A percentile compares a stretch with the other conserved stretches of the same genome.
phyloP scores from a whole-genome alignment of 2,888 invertebrate genomes.

The Trichopria drosophilae region DNA sequence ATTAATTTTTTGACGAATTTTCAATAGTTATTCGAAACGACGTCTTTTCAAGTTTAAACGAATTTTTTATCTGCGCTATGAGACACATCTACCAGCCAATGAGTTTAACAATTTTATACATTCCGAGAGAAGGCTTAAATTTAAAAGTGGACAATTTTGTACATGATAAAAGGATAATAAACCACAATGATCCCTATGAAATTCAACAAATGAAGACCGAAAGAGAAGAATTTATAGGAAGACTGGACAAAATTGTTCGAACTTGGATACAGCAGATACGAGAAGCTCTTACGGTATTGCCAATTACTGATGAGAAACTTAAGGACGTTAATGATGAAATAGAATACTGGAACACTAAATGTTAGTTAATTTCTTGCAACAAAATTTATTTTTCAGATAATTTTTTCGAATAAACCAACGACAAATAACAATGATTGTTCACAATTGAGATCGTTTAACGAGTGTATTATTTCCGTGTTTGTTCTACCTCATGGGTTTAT shows the following conservation, averaged over 20 bases:
- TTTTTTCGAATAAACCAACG: too few relatives aligned
- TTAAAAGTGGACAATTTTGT: too few relatives aligned
- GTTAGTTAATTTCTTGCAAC: slow-evolving; percentile 37
- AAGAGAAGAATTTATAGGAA: slow-evolving; percentile 31
- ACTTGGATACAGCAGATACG: slow-evolving; percentile 64
- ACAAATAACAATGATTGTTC: too few relatives aligned
- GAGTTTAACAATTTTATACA: slow-evolving; percentile 62
- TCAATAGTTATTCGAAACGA: slow-evolving; percentile 51
- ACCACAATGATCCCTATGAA: too few relatives aligned
- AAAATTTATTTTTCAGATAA: background rate
- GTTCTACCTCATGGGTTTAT: too few relatives aligned
- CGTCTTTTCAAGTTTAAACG: slow-evolving; percentile 60
- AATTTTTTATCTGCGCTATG: slow-evolving; percentile 60
- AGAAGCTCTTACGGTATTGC: slow-evolving; percentile 54
- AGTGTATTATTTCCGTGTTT: too few relatives aligned
- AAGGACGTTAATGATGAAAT: slow-evolving; percentile 52
- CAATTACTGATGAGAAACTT: slow-evolving; percentile 44
- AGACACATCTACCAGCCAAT: slow-evolving; percentile 62
- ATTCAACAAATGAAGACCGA: too few relatives aligned
- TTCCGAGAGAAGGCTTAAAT: slow-evolving; percentile 61
- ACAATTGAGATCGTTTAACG: too few relatives aligned
- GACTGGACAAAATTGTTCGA: slow-evolving; percentile 47
- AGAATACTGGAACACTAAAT: slow-evolving; percentile 55
- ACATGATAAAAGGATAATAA: too few relatives aligned
- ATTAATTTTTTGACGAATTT: slow-evolving; percentile 22